Conservation (phyloP, 1,140 invertebrate species). For the Formica selysi region DNA sequence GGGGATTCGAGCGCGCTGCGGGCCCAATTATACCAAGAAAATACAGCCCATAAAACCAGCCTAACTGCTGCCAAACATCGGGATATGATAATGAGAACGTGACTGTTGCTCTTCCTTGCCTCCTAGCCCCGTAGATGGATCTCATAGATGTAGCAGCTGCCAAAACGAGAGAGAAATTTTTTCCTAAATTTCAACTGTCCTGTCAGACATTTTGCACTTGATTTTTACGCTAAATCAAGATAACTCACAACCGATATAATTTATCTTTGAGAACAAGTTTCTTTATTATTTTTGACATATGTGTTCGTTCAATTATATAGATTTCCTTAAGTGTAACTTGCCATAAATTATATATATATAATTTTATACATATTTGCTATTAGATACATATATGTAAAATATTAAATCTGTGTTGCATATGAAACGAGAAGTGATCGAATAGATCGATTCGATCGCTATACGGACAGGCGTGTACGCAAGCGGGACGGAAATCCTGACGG, state of each 20-base stretch:
- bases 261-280: neutral
- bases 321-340: neutral
- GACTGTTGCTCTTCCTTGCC: neutral
- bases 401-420: neutral
- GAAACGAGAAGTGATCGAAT: neutral
- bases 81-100: conserved; percentile 65
- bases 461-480: neutral
- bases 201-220: neutral
- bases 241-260: neutral
- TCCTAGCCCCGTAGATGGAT: conserved; percentile 11
- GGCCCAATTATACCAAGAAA: conserved; percentile 62
- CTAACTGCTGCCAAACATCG: conserved; percentile 67
- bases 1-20: neutral
- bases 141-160: conserved; percentile 24
- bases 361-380: neutral
- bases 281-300: neutral
- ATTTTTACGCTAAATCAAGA: neutral
- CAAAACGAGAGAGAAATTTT: neutral
- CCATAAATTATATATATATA: neutral
- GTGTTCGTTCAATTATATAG: neutral
- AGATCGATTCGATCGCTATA: conserved; percentile 11
- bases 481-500: conserved; percentile 3
- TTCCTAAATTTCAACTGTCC: neutral
- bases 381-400: too few species aligned
- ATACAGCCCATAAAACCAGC: conserved; percentile 71